A percentile compares a stretch with the other conserved stretches of the same genome.
Evolutionary conservation across 2,888 invertebrate species (phyloP).

Genomic region (Argyra leucocephala): DNA sequence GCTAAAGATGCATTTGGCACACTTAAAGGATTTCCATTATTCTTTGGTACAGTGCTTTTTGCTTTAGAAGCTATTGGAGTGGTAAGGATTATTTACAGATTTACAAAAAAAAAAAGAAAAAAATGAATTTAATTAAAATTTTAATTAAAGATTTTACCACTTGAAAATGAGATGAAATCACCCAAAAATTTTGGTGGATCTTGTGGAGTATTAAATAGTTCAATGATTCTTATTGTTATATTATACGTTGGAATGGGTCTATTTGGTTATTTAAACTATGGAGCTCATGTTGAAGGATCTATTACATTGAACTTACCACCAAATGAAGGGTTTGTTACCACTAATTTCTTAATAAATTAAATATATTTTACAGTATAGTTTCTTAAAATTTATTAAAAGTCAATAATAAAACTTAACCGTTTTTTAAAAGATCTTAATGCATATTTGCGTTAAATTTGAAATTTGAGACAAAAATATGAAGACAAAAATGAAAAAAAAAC

Average conservation of each 20-base stretch:
- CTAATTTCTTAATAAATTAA: no score
- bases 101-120: background rate
- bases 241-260: constrained; percentile 85
- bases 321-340: constrained; percentile 49
- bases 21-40: constrained; percentile 68
- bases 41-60: constrained; percentile 92
- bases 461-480: no score
- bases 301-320: constrained; percentile 78
- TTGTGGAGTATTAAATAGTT: constrained; percentile 73
- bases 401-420: no score
- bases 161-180: constrained; percentile 90
- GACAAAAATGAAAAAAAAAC: no score
- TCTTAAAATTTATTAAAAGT: no score
- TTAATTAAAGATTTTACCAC: constrained; percentile 70
- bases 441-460: no score
- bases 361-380: no score
- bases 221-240: constrained; percentile 70
- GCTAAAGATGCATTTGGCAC: constrained; percentile 56
- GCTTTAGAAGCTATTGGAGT: constrained; percentile 92
- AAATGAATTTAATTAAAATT: constrained; percentile 2
- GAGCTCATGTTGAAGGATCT: constrained; percentile 59
- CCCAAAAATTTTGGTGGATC: constrained; percentile 70
- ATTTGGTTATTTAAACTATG: constrained; percentile 83
- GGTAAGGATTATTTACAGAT: constrained; percentile 48
- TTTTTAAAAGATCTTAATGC: no score